Evolutionary conservation across 2,888 invertebrate species (phyloP), one percentile per base, ranked within the genome.

Genomic region (Tolmerus cingulatus): DNA sequence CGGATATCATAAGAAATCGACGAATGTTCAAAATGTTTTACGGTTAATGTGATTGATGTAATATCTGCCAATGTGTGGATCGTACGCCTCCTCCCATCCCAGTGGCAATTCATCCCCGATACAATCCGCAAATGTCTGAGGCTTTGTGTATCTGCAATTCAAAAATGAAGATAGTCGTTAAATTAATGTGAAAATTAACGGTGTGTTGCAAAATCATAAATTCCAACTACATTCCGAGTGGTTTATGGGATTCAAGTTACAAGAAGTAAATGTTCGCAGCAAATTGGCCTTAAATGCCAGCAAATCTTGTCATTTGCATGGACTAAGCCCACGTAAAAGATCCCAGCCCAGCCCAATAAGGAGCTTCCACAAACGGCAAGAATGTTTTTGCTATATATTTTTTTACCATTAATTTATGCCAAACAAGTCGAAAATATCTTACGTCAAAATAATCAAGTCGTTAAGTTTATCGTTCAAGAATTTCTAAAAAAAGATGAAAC

Each of bases 11-110:
- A 30, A 51, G 7, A 74, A 74, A 46, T 85, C 74, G 16, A 30
- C 7, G 37, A 37, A 46, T 12, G 19, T 51, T 66, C 2, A 66
- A 66, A 76, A 14, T 74, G 91, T 96, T 97, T 96, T 94, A 97
- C 98, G 98, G 93, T 96, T 97, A 93, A 97, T 96, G 94, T 99
- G 99, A 94, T 99, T 97, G 93, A 98, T 98, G 94, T 97, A 99
- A 94, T 98, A 99, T 89, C 97, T 96, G 90, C 99, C 98, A 92
- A 98, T 97, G 93, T 97, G 97, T 90, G 96, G 96, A 93, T 99
- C 98, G 93, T 96, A 97, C 79, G 97, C 96, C 94, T 98, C 97
- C 93, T 99, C 98, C 99, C 99, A 99, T 89, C 99, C 99, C 91
- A 98, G 95, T 81, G 98, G 98, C 92, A 99, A 93, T 93, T 99